phyloP scores from a whole-genome alignment of 1,140 invertebrate species.

The Periplaneta americana region DNA sequence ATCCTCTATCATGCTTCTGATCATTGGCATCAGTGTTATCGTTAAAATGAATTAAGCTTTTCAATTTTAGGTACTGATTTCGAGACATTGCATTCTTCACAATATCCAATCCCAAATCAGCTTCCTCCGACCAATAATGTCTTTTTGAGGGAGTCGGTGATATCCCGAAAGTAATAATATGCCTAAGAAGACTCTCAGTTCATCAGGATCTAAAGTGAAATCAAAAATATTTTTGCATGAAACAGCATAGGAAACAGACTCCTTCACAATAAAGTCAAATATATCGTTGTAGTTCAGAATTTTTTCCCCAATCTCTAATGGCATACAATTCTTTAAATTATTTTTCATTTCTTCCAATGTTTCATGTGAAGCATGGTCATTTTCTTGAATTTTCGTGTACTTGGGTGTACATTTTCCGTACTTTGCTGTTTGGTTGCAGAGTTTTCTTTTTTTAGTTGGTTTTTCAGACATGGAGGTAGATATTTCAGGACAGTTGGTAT shows the following conservation, averaged over 20 bases:
- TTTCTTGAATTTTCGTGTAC: neutral
- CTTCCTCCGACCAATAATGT: neutral
- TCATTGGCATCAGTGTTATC: neutral
- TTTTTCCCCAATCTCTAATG: too few species aligned
- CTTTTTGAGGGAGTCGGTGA: neutral
- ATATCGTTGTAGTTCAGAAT: too few species aligned
- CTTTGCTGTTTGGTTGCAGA: neutral
- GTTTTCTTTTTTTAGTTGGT: neutral
- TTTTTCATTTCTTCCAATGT: neutral
- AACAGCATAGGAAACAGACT: neutral
- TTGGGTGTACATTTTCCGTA: neutral
- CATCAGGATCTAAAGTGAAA: neutral
- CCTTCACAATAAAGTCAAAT: neutral
- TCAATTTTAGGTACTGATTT: neutral
- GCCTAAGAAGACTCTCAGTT: neutral
- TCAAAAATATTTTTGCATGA: neutral
- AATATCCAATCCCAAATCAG: neutral
- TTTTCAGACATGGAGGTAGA: neutral
- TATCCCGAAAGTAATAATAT: neutral
- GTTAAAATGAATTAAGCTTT: neutral
- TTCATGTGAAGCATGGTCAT: neutral
- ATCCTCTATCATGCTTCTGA: neutral
- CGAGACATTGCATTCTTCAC: neutral
- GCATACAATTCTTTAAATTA: too few species aligned
- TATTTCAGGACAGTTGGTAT: neutral